A percentile compares a stretch with the other conserved stretches of the same genome.
Evolutionary conservation across 2,113 vertebrate species (phyloP).

Genomic region (Canis aureus): DNA sequence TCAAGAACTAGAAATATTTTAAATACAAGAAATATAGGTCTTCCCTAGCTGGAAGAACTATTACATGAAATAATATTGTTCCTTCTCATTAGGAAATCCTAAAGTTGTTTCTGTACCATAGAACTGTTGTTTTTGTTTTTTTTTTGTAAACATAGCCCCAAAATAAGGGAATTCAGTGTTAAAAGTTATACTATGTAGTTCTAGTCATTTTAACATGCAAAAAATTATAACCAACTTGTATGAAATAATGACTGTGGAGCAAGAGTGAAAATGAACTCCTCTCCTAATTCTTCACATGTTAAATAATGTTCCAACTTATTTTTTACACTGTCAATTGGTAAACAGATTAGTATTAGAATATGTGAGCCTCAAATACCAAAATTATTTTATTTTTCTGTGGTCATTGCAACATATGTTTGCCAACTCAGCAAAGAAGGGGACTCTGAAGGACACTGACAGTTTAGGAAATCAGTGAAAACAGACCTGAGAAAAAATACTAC

Average conservation of each 20-base stretch:
- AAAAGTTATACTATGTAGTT: background rate
- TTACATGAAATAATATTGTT: background rate
- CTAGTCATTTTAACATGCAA: background rate
- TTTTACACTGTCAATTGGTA: background rate
- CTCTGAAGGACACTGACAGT: constrained; percentile 21
- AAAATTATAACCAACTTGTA: constrained; percentile 2
- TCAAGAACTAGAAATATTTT: constrained; percentile 50
- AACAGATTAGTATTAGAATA: background rate
- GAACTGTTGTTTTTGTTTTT: background rate
- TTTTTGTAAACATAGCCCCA: background rate
- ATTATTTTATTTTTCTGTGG: constrained; percentile 2
- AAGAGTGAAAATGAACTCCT: constrained; percentile 17
- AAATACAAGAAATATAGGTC: constrained; percentile 30
- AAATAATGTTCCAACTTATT: background rate
- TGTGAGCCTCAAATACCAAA: background rate
- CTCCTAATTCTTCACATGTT: constrained; percentile 9
- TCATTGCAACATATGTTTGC: constrained; percentile 53
- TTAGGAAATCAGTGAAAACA: constrained; percentile 33
- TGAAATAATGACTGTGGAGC: background rate
- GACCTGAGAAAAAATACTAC: constrained; percentile 57
- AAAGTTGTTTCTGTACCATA: background rate
- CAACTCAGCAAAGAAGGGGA: constrained; percentile 30
- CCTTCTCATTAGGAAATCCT: background rate
- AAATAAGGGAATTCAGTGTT: background rate
- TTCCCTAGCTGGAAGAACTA: constrained; percentile 21